Percentiles rank a stretch among this genome's conserved stretches.
Evolutionary conservation across 2,888 invertebrate species (phyloP).

Genomic region (Cheilosia soror): DNA sequence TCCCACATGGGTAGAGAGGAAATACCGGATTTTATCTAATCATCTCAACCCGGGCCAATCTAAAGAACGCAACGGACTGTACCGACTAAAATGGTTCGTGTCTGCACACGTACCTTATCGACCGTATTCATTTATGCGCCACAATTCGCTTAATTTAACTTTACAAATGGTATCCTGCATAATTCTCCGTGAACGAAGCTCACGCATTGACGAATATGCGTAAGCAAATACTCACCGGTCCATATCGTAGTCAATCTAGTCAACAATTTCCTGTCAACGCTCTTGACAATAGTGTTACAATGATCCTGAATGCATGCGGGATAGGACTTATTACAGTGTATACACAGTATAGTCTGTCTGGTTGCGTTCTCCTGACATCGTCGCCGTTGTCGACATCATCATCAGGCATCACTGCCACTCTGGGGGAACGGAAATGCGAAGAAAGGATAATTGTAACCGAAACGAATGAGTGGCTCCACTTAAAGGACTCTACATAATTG

Average conservation of each 20-base stretch:
- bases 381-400: not conserved
- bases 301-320: constrained; percentile 50
- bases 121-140: constrained; percentile 34
- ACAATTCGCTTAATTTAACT: constrained; percentile 68
- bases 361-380: constrained; percentile 36
- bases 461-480: constrained; percentile 65
- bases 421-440: not conserved
- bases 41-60: too few relatives aligned
- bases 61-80: too few relatives aligned
- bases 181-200: not conserved
- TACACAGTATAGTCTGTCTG: constrained; percentile 49
- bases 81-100: too few relatives aligned
- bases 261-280: constrained; percentile 52
- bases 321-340: constrained; percentile 32
- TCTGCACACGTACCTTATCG: too few relatives aligned
- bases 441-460: constrained; percentile 52
- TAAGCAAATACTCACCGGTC: constrained; percentile 54
- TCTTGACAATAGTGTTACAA: constrained; percentile 60
- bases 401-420: not conserved
- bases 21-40: too few relatives aligned
- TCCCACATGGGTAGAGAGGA: too few relatives aligned
- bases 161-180: constrained; percentile 42
- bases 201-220: constrained; percentile 60
- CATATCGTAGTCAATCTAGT: constrained; percentile 11
- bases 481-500: constrained; percentile 70